Evolutionary conservation across 92 coral and sea anemone genomes (phyloP).

Genomic region (Epizoanthus rinbou): DNA sequence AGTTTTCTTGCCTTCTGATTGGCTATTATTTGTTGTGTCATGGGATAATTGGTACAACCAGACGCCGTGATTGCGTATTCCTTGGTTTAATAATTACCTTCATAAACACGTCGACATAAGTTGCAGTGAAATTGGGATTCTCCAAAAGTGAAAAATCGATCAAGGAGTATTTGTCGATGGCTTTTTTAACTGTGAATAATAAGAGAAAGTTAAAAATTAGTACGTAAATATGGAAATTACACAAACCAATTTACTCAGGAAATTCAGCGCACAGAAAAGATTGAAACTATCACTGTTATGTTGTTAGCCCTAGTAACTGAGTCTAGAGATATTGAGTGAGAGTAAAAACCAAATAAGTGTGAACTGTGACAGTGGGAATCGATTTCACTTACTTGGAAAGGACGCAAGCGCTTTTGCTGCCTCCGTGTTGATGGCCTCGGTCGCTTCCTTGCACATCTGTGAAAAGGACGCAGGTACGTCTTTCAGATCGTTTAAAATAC

Average conservation of each 20-base stretch:
- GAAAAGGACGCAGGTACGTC: background rate
- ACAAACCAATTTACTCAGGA: background rate
- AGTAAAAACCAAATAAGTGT: background rate
- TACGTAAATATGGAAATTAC: background rate
- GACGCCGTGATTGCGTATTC: too few species aligned
- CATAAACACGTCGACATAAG: conserved; percentile 71
- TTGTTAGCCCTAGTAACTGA: too few species aligned
- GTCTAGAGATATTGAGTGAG: too few species aligned
- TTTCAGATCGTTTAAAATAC: background rate
- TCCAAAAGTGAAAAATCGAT: conserved; percentile 86
- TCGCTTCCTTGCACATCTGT: conserved; percentile 82
- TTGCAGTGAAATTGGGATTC: conserved; percentile 69
- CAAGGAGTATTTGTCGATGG: conserved; percentile 71
- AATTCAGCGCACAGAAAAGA: too few species aligned
- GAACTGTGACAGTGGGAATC: background rate
- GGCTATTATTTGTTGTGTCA: too few species aligned
- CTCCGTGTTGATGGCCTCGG: conserved; percentile 78
- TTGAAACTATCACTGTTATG: too few species aligned
- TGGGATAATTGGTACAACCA: background rate
- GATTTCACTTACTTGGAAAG: conserved; percentile 69
- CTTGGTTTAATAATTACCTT: conserved; percentile 68
- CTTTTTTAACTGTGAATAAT: conserved; percentile 64
- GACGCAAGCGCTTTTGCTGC: conserved; percentile 86
- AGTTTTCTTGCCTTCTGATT: too few species aligned
- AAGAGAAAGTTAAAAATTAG: background rate